Evolutionary conservation across 2,888 invertebrate species (phyloP).

Genomic region (Gisinianus flammeolus): DNA sequence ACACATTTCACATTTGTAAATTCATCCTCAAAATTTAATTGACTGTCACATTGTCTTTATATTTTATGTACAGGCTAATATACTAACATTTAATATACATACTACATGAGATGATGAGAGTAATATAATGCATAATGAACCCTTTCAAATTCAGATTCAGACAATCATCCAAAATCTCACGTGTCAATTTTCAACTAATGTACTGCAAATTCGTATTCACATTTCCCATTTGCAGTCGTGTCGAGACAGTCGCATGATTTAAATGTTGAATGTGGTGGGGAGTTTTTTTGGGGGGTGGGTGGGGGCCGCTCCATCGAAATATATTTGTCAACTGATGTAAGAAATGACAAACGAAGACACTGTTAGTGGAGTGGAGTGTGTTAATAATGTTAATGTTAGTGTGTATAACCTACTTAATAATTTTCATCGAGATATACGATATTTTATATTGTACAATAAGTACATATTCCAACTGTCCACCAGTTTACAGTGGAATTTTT

Average conservation of each 20-base stretch:
- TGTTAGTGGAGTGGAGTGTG: too few species aligned
- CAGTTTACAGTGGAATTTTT: not conserved
- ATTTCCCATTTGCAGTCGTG: not conserved
- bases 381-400: too few species aligned
- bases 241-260: too few species aligned
- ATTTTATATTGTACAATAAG: too few species aligned
- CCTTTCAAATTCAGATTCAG: not conserved
- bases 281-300: not conserved
- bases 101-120: not conserved
- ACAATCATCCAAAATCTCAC: not conserved
- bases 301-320: not conserved
- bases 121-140: not conserved
- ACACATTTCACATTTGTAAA: too few species aligned
- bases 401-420: too few species aligned
- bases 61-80: not conserved
- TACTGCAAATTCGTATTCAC: not conserved
- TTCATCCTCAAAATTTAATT: not conserved
- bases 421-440: too few species aligned
- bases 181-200: not conserved
- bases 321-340: not conserved
- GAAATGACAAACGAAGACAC: not conserved
- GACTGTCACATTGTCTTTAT: not conserved
- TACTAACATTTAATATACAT: too few species aligned
- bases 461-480: too few species aligned
- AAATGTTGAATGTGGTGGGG: not conserved